phyloP scores from a whole-genome alignment of 2,797 vertebrate species.

The Anguilla pacifica region DNA sequence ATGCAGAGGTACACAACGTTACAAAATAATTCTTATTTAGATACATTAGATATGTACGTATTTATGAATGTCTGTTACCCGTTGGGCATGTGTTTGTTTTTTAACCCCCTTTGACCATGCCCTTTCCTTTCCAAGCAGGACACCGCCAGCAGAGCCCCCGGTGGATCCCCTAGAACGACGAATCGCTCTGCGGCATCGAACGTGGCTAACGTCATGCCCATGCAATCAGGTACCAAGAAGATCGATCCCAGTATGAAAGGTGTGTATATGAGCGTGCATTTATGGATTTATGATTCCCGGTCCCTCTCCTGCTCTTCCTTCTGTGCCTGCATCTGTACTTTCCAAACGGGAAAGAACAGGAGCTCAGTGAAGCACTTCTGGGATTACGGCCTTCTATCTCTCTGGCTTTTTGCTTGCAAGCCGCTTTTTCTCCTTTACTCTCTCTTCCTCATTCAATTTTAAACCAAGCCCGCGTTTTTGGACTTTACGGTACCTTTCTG shows the following conservation, averaged over 20 bases:
- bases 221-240: slow-evolving; percentile 90
- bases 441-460: neutral
- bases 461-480: neutral
- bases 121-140: slow-evolving; percentile 70
- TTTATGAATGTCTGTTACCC: neutral
- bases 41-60: neutral
- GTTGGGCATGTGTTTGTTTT: slow-evolving; percentile 33
- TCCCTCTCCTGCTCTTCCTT: slow-evolving; percentile 1
- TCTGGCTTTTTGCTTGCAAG: neutral
- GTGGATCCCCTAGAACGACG: slow-evolving; percentile 92
- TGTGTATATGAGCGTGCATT: slow-evolving; percentile 51
- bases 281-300: slow-evolving; percentile 29
- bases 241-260: slow-evolving; percentile 88
- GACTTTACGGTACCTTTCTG: neutral
- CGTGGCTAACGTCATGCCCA: slow-evolving; percentile 92
- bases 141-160: slow-evolving; percentile 89
- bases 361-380: neutral
- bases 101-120: neutral
- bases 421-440: neutral
- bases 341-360: neutral
- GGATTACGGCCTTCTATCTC: neutral
- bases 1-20: neutral
- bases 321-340: neutral
- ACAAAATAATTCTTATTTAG: too few species aligned
- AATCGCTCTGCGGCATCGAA: slow-evolving; percentile 92